Conservation (phyloP, 2,113 vertebrate genomes). For the Hydrochoerus hydrochaeris region DNA sequence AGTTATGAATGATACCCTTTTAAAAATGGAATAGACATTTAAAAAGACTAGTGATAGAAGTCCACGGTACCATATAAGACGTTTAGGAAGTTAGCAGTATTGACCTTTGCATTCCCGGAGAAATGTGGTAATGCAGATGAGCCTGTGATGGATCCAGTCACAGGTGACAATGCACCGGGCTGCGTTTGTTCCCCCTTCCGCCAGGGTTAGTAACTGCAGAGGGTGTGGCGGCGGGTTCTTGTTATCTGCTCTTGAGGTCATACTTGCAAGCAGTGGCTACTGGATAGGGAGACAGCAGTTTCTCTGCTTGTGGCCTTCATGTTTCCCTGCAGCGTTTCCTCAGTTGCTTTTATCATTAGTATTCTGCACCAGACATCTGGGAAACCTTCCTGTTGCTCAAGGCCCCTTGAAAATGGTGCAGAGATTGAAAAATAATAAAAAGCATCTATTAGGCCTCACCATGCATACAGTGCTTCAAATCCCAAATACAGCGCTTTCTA, state of each 20-base stretch:
- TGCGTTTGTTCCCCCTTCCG: neutral
- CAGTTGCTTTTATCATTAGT: neutral
- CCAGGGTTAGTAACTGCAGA: neutral
- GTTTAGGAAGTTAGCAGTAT: neutral
- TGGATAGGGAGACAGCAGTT: neutral
- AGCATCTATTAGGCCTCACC: neutral
- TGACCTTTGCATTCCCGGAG: neutral
- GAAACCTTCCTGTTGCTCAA: neutral
- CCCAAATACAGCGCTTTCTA: neutral
- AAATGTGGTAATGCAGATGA: neutral
- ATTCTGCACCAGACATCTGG: neutral
- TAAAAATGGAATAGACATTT: neutral
- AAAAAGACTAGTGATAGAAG: neutral
- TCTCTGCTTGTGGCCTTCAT: neutral
- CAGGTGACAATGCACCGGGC: neutral
- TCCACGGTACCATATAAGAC: neutral
- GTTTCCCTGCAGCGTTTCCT: neutral
- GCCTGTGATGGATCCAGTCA: neutral
- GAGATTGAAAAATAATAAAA: neutral
- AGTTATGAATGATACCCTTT: neutral
- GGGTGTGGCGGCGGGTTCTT: neutral
- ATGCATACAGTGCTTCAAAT: neutral
- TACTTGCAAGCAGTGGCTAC: neutral
- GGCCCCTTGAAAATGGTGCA: neutral
- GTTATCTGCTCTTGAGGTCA: neutral